Evolutionary conservation across 2,888 invertebrate genomes (phyloP).

Genomic region (Erebia palarica): DNA sequence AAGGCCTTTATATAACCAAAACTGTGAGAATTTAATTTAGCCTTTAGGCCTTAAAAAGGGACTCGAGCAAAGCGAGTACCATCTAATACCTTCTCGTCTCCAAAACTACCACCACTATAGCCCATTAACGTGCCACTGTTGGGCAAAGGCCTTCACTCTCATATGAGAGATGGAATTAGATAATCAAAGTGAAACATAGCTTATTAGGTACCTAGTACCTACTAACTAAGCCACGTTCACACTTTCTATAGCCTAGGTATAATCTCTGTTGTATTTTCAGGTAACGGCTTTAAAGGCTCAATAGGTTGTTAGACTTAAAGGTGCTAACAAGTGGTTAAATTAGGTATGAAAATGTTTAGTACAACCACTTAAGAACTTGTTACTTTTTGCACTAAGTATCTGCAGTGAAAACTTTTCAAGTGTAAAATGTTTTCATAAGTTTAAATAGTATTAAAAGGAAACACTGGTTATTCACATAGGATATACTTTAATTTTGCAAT

Average conservation of each 20-base stretch:
- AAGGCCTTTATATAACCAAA: too few species aligned
- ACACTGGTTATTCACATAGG: too few species aligned
- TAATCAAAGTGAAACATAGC: background rate
- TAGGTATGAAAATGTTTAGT: background rate
- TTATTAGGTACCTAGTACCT: background rate
- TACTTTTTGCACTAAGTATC: background rate
- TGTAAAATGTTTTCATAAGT: background rate
- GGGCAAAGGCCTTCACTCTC: too few species aligned
- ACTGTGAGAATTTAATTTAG: too few species aligned
- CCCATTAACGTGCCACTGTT: too few species aligned
- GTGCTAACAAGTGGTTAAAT: background rate
- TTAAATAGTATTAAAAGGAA: background rate
- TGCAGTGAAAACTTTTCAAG: background rate
- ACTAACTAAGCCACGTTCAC: background rate
- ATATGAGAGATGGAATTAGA: background rate
- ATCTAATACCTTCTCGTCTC: too few species aligned
- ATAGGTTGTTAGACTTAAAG: conserved; percentile 5
- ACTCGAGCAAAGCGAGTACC: too few species aligned
- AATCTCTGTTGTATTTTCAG: background rate
- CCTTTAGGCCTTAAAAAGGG: too few species aligned
- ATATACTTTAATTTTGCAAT: too few species aligned
- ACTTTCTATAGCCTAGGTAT: background rate
- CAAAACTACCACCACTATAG: too few species aligned
- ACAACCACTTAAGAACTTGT: background rate
- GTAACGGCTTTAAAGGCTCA: background rate